phyloP scores from a whole-genome alignment of 2,113 vertebrate species.

The Hirundichthys speculiger region DNA sequence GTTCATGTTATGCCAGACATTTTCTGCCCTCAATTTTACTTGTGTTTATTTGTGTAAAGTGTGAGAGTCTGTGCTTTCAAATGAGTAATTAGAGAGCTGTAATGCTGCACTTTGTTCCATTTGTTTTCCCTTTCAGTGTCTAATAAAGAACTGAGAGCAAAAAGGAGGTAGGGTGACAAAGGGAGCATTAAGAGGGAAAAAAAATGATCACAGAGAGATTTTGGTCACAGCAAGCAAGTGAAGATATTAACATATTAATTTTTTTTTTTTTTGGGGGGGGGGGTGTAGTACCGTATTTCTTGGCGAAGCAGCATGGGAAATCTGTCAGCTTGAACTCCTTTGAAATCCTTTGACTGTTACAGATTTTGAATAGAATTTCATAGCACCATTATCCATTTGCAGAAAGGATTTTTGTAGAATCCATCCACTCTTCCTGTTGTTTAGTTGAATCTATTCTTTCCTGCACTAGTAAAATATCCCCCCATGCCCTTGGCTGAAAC shows the following conservation, averaged over 20 bases:
- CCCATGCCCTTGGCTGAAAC: no score
- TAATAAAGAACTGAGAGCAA: constrained; percentile 34
- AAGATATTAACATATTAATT: not conserved
- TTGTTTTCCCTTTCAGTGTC: constrained; percentile 47
- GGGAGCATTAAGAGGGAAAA: not conserved
- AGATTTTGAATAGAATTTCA: no score
- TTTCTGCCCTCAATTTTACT: constrained; percentile 61
- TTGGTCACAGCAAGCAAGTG: not conserved
- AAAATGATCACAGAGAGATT: not conserved
- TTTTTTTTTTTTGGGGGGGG: no score
- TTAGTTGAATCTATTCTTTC: no score
- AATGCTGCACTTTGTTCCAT: constrained; percentile 62
- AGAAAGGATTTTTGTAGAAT: no score
- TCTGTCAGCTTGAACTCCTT: no score
- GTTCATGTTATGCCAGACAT: constrained; percentile 36
- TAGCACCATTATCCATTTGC: no score
- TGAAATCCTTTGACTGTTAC: no score
- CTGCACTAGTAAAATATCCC: no score
- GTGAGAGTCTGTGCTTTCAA: constrained; percentile 47
- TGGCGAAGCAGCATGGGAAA: no score
- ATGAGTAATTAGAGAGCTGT: constrained; percentile 67
- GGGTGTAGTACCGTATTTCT: no score
- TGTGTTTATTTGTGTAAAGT: constrained; percentile 59
- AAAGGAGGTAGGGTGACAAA: not conserved
- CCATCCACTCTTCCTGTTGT: no score